Evolutionary conservation across 2,113 vertebrate species (phyloP).

Genomic region (Aleadryas rufinucha): DNA sequence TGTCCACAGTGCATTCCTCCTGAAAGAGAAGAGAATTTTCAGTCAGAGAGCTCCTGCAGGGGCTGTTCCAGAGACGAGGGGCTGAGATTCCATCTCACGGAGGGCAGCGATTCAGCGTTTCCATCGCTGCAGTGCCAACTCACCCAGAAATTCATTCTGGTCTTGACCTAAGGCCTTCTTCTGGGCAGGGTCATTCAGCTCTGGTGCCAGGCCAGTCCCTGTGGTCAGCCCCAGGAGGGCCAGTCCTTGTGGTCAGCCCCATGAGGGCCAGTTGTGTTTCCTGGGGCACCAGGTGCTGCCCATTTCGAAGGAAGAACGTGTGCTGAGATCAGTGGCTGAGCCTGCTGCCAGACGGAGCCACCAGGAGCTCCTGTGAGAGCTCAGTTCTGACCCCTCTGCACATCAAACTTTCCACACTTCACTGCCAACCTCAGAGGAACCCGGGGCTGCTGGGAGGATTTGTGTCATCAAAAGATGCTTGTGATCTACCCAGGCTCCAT

Average conservation of each 20-base stretch:
- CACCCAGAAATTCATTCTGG: neutral
- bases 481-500: neutral
- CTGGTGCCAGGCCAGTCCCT: accelerated
- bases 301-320: neutral
- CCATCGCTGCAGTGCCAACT: neutral
- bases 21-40: neutral
- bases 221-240: neutral
- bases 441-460: neutral
- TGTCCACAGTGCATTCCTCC: neutral
- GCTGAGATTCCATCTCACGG: neutral
- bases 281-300: neutral
- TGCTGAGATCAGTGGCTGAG: neutral
- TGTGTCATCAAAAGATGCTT: neutral
- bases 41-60: neutral
- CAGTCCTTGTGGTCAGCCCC: neutral
- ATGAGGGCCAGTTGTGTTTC: neutral
- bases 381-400: neutral
- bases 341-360: neutral
- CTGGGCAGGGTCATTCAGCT: neutral
- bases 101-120: accelerated
- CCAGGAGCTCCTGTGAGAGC: neutral
- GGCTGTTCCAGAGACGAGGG: neutral
- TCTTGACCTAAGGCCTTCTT: neutral
- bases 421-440: neutral
- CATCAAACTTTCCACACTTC: neutral